A percentile compares a stretch with the other conserved stretches of the same genome.
phyloP scores from a whole-genome alignment of 2,888 invertebrate genomes.

The Drosophila ustulata region DNA sequence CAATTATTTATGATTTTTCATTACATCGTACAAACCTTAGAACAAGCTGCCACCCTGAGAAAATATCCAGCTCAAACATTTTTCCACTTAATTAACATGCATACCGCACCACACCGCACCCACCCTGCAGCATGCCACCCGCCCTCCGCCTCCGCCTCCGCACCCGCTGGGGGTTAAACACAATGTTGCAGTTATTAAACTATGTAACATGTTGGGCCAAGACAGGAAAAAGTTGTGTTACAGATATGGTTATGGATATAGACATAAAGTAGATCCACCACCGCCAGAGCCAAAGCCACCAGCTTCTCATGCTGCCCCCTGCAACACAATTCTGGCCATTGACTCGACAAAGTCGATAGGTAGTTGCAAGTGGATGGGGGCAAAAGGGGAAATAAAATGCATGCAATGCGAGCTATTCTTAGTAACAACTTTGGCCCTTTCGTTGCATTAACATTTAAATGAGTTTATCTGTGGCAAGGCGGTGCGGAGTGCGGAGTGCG shows the following conservation, averaged over 20 bases:
- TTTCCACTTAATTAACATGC: conserved; percentile 79
- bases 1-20: conserved; percentile 58
- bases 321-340: conserved; percentile 19
- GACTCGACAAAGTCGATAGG: conserved; percentile 24
- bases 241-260: conserved; percentile 22
- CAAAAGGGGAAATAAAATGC: conserved; percentile 65
- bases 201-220: conserved; percentile 54
- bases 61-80: conserved; percentile 46
- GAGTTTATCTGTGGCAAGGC: conserved; percentile 68
- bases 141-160: conserved; percentile 9
- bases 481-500: conserved; percentile 14
- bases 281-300: conserved; percentile 7
- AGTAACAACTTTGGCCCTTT: conserved; percentile 48
- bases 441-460: conserved; percentile 80
- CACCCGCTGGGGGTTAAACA: conserved; percentile 57
- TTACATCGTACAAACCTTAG: conserved; percentile 36
- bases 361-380: neutral
- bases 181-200: conserved; percentile 76
- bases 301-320: neutral
- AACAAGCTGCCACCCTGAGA: conserved; percentile 21
- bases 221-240: conserved; percentile 23
- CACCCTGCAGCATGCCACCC: conserved; percentile 19
- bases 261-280: conserved; percentile 20
- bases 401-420: conserved; percentile 51
- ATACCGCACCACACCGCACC: conserved; percentile 44